These are phyloP conservation scores for Neolamprologus fasciatus DNA, from an alignment of 2,113 vertebrate genomes.

Conservation along the genomic window DNA sequence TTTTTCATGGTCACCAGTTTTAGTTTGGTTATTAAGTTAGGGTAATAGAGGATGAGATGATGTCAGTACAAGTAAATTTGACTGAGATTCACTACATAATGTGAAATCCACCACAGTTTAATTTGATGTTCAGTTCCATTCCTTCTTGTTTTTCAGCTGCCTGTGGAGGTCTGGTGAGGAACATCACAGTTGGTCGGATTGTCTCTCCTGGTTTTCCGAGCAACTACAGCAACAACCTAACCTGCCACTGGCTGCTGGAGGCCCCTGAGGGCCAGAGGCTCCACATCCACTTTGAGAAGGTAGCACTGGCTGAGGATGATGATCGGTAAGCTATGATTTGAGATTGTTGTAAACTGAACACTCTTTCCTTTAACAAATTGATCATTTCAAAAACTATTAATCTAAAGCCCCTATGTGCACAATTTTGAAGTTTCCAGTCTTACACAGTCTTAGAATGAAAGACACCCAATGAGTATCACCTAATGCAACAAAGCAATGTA, in stretches of 20 bases:
- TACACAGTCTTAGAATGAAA: not conserved
- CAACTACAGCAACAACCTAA: conserved; percentile 95
- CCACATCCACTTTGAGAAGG: conserved; percentile 93
- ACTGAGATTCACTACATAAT: not conserved
- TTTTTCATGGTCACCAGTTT: not conserved
- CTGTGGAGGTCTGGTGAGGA: conserved; percentile 81
- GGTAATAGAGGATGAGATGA: not conserved
- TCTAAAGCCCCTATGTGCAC: accelerated
- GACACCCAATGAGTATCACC: not conserved
- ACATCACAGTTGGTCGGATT: conserved; percentile 81
- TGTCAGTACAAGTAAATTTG: not conserved
- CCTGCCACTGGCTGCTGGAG: conserved; percentile 90
- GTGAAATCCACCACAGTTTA: not conserved
- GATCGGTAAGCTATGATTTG: conserved; percentile 74
- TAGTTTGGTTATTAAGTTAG: not conserved
- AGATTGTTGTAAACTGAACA: not conserved
- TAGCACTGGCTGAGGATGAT: conserved; percentile 89
- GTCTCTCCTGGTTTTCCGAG: conserved; percentile 86
- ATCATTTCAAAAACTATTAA: not conserved
- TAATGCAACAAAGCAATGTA: not conserved
- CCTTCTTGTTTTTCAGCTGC: conserved; percentile 62
- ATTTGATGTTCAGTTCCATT: not conserved
- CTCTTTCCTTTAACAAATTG: not conserved
- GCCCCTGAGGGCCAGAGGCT: conserved; percentile 76
- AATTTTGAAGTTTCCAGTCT: not conserved